These are phyloP conservation scores for Candoia aspera DNA, from an alignment of 2,113 vertebrate species.

Conservation along the genomic window DNA sequence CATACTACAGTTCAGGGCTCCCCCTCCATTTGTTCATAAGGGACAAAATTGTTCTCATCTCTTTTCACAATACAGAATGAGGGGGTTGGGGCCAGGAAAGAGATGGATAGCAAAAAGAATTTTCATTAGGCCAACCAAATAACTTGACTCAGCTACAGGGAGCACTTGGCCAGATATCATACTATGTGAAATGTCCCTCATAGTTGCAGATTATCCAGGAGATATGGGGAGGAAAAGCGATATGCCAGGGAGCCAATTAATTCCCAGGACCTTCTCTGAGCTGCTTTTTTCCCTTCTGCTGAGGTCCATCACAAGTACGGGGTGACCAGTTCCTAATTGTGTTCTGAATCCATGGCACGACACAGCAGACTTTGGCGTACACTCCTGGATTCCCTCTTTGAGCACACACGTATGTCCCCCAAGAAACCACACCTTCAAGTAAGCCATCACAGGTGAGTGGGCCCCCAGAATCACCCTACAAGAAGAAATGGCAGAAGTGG, in stretches of 20 bases:
- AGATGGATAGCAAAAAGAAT: background rate
- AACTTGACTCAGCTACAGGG: no score
- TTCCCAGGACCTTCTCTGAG: background rate
- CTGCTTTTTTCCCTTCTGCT: background rate
- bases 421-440: slow-evolving; percentile 33
- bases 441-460: background rate
- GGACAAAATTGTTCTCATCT: no score
- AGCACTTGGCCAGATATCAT: background rate
- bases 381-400: slow-evolving; percentile 25
- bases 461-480: slow-evolving; percentile 30
- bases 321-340: background rate
- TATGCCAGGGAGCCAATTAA: background rate
- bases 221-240: background rate
- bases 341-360: slow-evolving; percentile 8
- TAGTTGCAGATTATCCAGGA: background rate
- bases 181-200: no score
- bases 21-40: background rate
- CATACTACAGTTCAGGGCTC: background rate
- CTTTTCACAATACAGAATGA: background rate
- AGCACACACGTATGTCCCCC: slow-evolving; percentile 12
- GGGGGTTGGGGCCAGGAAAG: background rate
- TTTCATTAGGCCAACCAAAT: background rate
- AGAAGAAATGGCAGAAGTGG: background rate
- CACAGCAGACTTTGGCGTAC: slow-evolving; percentile 24
- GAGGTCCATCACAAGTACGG: background rate